phyloP scores from a whole-genome alignment of 2,888 invertebrate genomes.

The Myopa testacea region DNA sequence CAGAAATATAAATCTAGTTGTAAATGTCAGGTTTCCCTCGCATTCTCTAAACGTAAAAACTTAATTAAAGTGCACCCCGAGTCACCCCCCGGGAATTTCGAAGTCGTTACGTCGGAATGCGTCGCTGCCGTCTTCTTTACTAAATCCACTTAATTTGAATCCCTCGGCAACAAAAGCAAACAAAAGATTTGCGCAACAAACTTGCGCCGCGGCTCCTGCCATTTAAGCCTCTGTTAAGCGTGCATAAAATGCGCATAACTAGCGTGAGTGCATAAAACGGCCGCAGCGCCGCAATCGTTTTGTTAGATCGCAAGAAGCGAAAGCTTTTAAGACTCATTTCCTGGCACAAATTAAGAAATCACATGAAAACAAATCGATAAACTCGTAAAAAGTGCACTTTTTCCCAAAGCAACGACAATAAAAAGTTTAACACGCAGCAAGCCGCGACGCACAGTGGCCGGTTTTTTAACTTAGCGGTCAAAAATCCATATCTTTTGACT shows the following conservation, averaged over 20 bases:
- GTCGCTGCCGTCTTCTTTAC: too few relatives aligned
- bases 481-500: too few relatives aligned
- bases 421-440: background rate
- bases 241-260: background rate
- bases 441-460: too few relatives aligned
- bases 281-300: background rate
- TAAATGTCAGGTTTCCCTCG: too few relatives aligned
- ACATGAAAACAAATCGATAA: slow-evolving; percentile 32
- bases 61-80: background rate
- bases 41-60: background rate
- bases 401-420: slow-evolving; percentile 19
- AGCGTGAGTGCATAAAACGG: background rate
- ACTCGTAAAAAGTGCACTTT: slow-evolving; percentile 35
- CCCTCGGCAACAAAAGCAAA: background rate
- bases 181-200: slow-evolving; percentile 53
- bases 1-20: too few relatives aligned
- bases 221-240: background rate
- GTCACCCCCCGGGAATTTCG: background rate
- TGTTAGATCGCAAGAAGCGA: background rate
- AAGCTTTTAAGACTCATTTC: slow-evolving; percentile 3
- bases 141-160: too few relatives aligned
- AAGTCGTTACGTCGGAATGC: too few relatives aligned
- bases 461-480: too few relatives aligned
- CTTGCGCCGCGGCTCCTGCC: slow-evolving; percentile 48
- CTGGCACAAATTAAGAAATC: slow-evolving; percentile 35